Base-by-base conservation (phyloP, 2,113 vertebrate species). In the Nothobranchius kuhntae region DNA sequence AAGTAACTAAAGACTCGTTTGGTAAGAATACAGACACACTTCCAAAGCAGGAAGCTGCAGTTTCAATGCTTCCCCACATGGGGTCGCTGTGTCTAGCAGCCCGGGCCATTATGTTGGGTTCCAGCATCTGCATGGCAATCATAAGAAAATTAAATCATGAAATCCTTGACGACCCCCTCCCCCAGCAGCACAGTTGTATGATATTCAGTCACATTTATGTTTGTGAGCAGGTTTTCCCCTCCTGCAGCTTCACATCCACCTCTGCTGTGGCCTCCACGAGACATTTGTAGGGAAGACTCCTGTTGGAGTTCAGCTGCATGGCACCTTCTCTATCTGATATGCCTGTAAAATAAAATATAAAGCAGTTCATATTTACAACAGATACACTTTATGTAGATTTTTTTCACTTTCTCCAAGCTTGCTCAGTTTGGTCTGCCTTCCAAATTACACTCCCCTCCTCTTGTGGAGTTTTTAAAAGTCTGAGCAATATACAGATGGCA, bases 61-160 rank as follows among this genome's bases (percentile, higher is more conserved):
- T 77, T 73, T 26, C 75, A 78, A 87, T 4, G 75, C 80, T 76
- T 90, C 88, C 68, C 87, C 82, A 80, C 85, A 89, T 48, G 84
- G 71, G 45, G 88, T 71, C 75, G 58, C 71, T 78, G 87, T 87
- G 44, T 81, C 84, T 67, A 81, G 78, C 65, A 24, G 85, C 60
- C 26, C 85, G 88, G 8, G 80, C 56, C 53, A 54, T 40, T 7
- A 40, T 30, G 30, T 30, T 30, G 30, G 30, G 30, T 30, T 4
- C 30, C 30, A 30, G 30, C 30, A 30, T 30, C 30, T 30, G 4
- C 30, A 30, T 30, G 30, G 30, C 30, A 30, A 4, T 30, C 30
- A 30, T 30, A 30, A 30, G 2, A 30, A 30, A 30, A 30, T 30
- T 4, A 30, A 30, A 30, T 30, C 2, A 30, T 30, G 30, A 30